A percentile compares a stretch with the other conserved stretches of the same genome.
These are phyloP conservation scores for Lordiphosa stackelbergi DNA, from an alignment of 1,140 invertebrate species.

Conservation along the genomic window DNA sequence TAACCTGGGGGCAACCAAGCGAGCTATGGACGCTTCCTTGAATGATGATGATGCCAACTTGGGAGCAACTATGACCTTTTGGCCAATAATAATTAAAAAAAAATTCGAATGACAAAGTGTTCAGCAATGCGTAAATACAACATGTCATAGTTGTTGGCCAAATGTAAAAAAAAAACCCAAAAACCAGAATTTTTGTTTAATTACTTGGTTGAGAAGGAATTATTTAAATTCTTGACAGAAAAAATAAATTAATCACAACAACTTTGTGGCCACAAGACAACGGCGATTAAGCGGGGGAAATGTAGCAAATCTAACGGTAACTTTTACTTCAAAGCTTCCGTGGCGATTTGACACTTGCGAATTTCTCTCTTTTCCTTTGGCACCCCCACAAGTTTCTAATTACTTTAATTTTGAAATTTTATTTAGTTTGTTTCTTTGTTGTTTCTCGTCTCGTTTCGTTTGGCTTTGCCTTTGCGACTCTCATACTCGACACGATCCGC, in stretches of 20 bases:
- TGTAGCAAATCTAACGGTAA: conserved; percentile 53
- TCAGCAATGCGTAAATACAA: conserved; percentile 75
- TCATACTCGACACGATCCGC: conserved; percentile 59
- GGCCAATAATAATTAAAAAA: conserved; percentile 27
- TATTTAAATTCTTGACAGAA: too few species aligned
- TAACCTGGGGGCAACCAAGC: conserved; percentile 48
- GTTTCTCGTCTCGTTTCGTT: conserved; percentile 43
- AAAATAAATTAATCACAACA: too few species aligned
- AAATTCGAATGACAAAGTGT: conserved; percentile 68
- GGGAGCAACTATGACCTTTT: conserved; percentile 52
- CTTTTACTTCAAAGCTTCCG: conserved; percentile 39
- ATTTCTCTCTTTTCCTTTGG: conserved; percentile 15
- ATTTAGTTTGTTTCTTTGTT: conserved; percentile 18
- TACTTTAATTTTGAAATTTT: conserved; percentile 18
- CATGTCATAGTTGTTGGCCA: conserved; percentile 44
- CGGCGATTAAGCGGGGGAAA: conserved; percentile 40
- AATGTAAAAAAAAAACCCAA: conserved; percentile 25
- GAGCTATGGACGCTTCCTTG: conserved; percentile 42
- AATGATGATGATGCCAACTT: conserved; percentile 46
- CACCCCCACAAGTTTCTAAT: conserved; percentile 25
- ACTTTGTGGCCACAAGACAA: neutral
- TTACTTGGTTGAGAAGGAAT: too few species aligned
- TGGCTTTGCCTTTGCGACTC: conserved; percentile 34
- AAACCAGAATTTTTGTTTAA: conserved; percentile 25
- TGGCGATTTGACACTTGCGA: conserved; percentile 59